phyloP scores from a whole-genome alignment of 2,888 invertebrate genomes.

The Pristionchus fissidentatus region DNA sequence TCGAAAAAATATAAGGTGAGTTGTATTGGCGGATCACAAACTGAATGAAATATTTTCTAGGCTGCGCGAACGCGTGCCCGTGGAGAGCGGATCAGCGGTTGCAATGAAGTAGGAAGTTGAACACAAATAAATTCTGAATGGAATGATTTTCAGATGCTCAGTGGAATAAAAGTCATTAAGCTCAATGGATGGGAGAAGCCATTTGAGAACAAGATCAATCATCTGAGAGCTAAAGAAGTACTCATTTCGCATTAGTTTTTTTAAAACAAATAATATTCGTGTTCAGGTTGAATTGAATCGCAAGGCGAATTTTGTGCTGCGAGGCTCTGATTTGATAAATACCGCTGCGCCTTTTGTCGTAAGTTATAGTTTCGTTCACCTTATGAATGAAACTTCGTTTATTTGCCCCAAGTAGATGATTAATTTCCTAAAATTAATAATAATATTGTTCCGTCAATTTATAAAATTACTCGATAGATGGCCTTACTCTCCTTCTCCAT shows the following conservation, averaged over 20 bases:
- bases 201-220: slow-evolving; percentile 55
- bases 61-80: slow-evolving; percentile 56
- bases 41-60: slow-evolving; percentile 28
- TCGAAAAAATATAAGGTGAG: background rate
- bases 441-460: background rate
- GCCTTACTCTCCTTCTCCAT: slow-evolving; percentile 87
- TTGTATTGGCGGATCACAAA: background rate
- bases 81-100: slow-evolving; percentile 54
- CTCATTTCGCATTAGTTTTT: background rate
- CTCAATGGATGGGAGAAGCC: slow-evolving; percentile 59
- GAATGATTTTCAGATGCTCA: slow-evolving; percentile 52
- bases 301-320: slow-evolving; percentile 50
- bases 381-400: background rate
- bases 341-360: slow-evolving; percentile 57
- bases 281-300: slow-evolving; percentile 55
- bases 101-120: background rate
- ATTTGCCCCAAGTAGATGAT: no score
- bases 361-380: background rate
- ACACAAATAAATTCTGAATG: background rate
- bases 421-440: background rate
- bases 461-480: slow-evolving; percentile 78
- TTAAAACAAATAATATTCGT: background rate
- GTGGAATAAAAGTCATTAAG: slow-evolving; percentile 59
- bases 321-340: slow-evolving; percentile 54
- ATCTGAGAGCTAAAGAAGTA: slow-evolving; percentile 32